These are phyloP conservation scores for Anthophora plumipes DNA, from an alignment of 2,888 invertebrate species.

Conservation along the genomic window DNA sequence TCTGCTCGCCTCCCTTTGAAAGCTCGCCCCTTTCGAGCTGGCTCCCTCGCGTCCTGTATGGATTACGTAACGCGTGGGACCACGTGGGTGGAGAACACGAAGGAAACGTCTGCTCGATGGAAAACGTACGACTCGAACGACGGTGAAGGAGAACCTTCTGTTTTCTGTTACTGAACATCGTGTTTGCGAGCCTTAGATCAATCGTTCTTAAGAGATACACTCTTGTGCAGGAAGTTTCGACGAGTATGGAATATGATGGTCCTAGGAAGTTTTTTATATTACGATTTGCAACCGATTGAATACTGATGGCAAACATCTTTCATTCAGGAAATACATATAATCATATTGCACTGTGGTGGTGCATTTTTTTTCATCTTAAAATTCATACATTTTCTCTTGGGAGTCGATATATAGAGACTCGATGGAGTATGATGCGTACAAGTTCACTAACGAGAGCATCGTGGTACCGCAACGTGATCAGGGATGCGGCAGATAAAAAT, in stretches of 20 bases:
- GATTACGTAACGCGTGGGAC: slow-evolving; percentile 65
- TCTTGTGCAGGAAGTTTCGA: no score
- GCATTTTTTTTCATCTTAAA: slow-evolving; percentile 1
- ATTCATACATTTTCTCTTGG: slow-evolving; percentile 3
- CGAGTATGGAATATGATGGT: no score
- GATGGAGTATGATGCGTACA: slow-evolving; percentile 57
- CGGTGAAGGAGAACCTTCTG: slow-evolving; percentile 46
- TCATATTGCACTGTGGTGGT: not conserved
- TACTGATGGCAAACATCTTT: no score
- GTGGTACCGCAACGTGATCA: slow-evolving; percentile 70
- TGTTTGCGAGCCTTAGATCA: not conserved
- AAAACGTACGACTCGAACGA: slow-evolving; percentile 60
- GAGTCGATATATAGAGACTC: slow-evolving; percentile 31
- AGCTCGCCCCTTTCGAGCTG: slow-evolving; percentile 13
- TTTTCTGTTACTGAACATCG: slow-evolving; percentile 56
- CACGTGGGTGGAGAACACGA: slow-evolving; percentile 72
- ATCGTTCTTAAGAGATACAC: not conserved
- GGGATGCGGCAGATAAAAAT: slow-evolving; percentile 73
- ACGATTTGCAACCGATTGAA: no score
- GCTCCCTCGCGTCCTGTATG: not conserved
- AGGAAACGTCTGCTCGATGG: slow-evolving; percentile 67
- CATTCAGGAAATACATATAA: not conserved
- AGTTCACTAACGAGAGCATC: slow-evolving; percentile 61
- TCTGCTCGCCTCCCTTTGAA: slow-evolving; percentile 22
- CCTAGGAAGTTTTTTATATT: no score